Conservation (phyloP, 2,797 vertebrate genomes). For the Falco concolor region DNA sequence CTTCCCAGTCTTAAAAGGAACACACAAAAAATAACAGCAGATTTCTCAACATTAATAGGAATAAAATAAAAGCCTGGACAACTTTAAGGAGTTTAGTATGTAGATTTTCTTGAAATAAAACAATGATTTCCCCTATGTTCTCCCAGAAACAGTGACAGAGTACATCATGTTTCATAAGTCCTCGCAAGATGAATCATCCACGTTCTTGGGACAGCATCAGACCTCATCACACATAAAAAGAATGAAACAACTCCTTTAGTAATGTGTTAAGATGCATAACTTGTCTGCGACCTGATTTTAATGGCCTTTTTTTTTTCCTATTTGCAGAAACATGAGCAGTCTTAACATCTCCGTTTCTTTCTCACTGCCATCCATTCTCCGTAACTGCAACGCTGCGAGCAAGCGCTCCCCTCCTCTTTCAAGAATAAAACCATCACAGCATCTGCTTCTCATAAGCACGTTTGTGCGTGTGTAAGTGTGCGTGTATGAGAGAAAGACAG, state of each 20-base stretch:
- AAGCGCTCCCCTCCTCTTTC: slow-evolving; percentile 41
- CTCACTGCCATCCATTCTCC: neutral
- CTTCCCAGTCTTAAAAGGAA: neutral
- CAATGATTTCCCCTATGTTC: neutral
- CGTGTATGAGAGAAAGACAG: neutral
- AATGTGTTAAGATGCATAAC: neutral
- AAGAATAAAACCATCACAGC: slow-evolving; percentile 51
- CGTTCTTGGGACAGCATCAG: slow-evolving; percentile 5
- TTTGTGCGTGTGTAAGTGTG: slow-evolving; percentile 32
- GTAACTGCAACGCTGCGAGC: neutral
- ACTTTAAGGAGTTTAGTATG: neutral
- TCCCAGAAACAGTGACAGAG: slow-evolving; percentile 20
- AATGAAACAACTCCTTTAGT: neutral
- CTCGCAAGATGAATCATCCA: slow-evolving; percentile 25
- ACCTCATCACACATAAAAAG: neutral
- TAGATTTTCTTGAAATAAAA: neutral
- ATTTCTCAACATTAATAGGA: neutral
- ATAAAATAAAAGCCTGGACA: neutral
- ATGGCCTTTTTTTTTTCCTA: neutral
- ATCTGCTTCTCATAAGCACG: slow-evolving; percentile 75
- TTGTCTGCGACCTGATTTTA: slow-evolving; percentile 15
- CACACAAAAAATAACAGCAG: neutral
- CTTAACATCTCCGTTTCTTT: neutral
- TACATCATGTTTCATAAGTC: slow-evolving; percentile 23
- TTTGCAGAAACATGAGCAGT: neutral